A percentile compares a stretch with the other conserved stretches of the same genome.
phyloP scores from a whole-genome alignment of 2,113 vertebrate species.

The Bufo bufo region DNA sequence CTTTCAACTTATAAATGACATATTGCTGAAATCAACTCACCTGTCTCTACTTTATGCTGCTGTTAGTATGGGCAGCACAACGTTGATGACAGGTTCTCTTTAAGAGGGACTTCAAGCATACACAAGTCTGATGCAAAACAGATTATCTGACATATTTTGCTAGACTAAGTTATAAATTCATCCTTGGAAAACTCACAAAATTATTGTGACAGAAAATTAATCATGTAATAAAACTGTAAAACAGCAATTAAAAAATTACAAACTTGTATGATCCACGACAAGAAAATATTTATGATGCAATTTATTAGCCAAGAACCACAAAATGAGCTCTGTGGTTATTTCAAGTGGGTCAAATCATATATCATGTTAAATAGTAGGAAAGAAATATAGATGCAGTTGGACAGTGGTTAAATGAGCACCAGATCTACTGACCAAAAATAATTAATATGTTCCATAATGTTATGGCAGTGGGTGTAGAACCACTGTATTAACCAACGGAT shows the following conservation, averaged over 20 bases:
- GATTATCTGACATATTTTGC: constrained; percentile 9
- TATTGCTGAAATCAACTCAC: too few relatives aligned
- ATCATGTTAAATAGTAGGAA: not conserved
- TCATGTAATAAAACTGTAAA: constrained; percentile 14
- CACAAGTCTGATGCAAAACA: not conserved
- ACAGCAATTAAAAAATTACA: constrained; percentile 22
- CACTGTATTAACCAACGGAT: too few relatives aligned
- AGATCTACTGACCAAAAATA: too few relatives aligned
- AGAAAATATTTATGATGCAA: constrained; percentile 10
- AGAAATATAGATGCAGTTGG: not conserved
- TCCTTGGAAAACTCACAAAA: not conserved
- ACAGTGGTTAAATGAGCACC: too few relatives aligned
- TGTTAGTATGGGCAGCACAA: too few relatives aligned
- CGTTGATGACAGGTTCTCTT: too few relatives aligned
- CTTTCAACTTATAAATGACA: too few relatives aligned
- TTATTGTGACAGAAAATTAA: constrained; percentile 15
- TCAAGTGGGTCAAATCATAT: not conserved
- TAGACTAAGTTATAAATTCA: not conserved
- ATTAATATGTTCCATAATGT: too few relatives aligned
- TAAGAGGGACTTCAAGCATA: not conserved
- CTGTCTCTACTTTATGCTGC: too few relatives aligned
- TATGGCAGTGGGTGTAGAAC: too few relatives aligned
- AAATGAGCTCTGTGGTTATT: not conserved
- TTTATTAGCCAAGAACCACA: not conserved
- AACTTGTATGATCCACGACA: not conserved